phyloP scores from a whole-genome alignment of 2,888 invertebrate genomes.

The Tribolium freemani region DNA sequence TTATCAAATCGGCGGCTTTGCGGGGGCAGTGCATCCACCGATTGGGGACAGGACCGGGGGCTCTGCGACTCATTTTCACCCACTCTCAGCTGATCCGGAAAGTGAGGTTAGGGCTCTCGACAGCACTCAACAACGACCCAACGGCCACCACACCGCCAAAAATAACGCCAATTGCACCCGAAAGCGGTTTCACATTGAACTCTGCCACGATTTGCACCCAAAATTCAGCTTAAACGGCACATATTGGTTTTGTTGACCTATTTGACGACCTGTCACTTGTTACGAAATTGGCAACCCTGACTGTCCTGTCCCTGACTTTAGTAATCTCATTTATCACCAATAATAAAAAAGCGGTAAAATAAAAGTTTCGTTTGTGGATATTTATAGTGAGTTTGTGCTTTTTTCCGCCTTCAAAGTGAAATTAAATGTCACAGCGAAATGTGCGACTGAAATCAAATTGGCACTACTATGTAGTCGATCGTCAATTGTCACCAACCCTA shows the following conservation, averaged over 20 bases:
- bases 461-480: too few relatives aligned
- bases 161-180: not conserved
- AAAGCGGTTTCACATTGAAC: slow-evolving; percentile 4
- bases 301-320: too few relatives aligned
- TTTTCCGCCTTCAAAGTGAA: too few relatives aligned
- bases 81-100: not conserved
- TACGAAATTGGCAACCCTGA: not conserved
- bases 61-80: slow-evolving; percentile 60
- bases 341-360: too few relatives aligned
- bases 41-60: slow-evolving; percentile 81
- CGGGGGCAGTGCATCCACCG: slow-evolving; percentile 92
- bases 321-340: too few relatives aligned
- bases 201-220: not conserved
- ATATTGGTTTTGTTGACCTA: slow-evolving; percentile 24
- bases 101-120: slow-evolving; percentile 2
- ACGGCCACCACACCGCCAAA: not conserved
- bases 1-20: slow-evolving; percentile 80
- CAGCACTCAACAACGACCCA: not conserved
- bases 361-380: too few relatives aligned
- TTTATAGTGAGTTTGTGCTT: too few relatives aligned
- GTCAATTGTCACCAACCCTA: not conserved
- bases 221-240: not conserved
- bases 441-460: too few relatives aligned
- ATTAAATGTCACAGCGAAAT: too few relatives aligned
- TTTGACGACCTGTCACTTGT: not conserved